phyloP scores from a whole-genome alignment of 2,888 invertebrate species.

The Baccha elongata region DNA sequence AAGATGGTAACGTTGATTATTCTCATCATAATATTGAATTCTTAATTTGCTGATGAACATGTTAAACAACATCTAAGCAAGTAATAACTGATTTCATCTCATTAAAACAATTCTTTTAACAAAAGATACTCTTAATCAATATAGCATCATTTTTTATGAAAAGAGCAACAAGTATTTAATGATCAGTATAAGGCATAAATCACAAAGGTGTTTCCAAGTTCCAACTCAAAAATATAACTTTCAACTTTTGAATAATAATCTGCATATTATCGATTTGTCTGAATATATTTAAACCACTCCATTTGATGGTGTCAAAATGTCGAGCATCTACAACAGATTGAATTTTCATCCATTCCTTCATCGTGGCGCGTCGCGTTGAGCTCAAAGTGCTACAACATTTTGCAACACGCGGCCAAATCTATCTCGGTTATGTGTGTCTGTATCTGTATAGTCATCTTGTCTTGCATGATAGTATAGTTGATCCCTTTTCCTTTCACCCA shows the following conservation, averaged over 20 bases:
- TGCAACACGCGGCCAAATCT: neutral
- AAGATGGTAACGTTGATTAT: too few species aligned
- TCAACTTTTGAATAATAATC: neutral
- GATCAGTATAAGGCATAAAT: too few species aligned
- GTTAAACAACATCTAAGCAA: too few species aligned
- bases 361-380: neutral
- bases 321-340: slow-evolving; percentile 64
- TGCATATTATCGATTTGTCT: slow-evolving; percentile 45
- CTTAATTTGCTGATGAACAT: too few species aligned
- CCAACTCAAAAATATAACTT: neutral
- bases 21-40: too few species aligned
- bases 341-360: slow-evolving; percentile 68
- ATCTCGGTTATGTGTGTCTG: slow-evolving; percentile 23
- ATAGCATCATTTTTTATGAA: neutral
- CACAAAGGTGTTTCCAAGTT: neutral
- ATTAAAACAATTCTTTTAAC: too few species aligned
- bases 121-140: too few species aligned
- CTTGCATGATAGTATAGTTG: slow-evolving; percentile 66
- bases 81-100: too few species aligned
- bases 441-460: slow-evolving; percentile 44
- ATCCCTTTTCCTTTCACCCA: slow-evolving; percentile 70
- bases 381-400: slow-evolving; percentile 25
- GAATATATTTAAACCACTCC: slow-evolving; percentile 50
- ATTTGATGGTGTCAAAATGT: slow-evolving; percentile 68
- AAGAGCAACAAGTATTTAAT: neutral